These are phyloP conservation scores for Stomatorhinus ivindoensis DNA, from an alignment of 2,113 vertebrate genomes.

Conservation along the genomic window DNA sequence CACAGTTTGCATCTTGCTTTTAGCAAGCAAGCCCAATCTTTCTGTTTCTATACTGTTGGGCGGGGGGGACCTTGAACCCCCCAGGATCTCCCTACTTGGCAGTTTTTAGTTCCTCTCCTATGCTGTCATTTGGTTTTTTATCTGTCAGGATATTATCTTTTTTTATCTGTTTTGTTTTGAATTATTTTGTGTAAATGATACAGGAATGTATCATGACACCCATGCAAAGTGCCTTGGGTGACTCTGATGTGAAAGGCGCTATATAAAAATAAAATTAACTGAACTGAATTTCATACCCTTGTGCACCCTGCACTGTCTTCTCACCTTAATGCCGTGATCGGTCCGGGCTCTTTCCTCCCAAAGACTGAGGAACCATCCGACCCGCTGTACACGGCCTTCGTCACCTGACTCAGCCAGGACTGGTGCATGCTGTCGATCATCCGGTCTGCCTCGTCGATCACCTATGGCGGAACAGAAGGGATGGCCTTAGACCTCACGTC, in stretches of 20 bases:
- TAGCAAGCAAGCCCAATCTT: not conserved
- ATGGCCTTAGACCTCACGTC: not conserved
- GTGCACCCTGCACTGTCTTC: not conserved
- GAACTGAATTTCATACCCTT: not conserved
- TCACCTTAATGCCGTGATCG: constrained; percentile 75
- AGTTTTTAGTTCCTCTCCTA: no score
- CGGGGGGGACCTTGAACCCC: not conserved
- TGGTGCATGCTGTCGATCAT: constrained; percentile 97
- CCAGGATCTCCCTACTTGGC: no score
- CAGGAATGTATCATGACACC: not conserved
- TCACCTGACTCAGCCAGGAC: constrained; percentile 78
- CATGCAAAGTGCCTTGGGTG: not conserved
- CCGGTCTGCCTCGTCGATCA: constrained; percentile 88
- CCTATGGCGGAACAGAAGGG: constrained; percentile 48
- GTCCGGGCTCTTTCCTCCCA: constrained; percentile 53
- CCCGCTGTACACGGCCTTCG: constrained; percentile 60
- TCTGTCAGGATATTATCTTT: no score
- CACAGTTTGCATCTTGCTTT: not conserved
- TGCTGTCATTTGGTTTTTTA: no score
- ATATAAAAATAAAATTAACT: not conserved
- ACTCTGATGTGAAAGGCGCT: not conserved
- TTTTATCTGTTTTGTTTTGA: not conserved
- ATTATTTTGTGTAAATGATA: not conserved
- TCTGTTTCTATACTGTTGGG: not conserved
- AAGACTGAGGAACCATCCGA: constrained; percentile 47